Evolutionary conservation across 2,888 invertebrate genomes (phyloP).

Genomic region (Nipponacmea schrenckii): DNA sequence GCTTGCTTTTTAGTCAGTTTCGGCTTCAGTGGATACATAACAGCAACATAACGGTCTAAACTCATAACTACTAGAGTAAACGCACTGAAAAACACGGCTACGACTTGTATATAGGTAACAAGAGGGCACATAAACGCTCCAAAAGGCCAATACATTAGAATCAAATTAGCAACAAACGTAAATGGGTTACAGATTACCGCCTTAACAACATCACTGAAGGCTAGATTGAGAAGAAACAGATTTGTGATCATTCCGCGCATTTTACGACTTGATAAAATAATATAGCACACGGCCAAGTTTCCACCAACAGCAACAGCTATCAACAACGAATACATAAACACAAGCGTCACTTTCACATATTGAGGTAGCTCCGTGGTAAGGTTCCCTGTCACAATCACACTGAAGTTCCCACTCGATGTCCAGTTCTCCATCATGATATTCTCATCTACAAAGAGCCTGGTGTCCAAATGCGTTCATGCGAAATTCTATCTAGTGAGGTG

Average conservation of each 20-base stretch:
- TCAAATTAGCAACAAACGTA: constrained; percentile 79
- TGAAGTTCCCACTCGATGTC: neutral
- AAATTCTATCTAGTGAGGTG: no score
- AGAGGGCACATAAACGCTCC: constrained; percentile 83
- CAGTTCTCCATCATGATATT: neutral
- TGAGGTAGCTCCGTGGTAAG: constrained; percentile 17
- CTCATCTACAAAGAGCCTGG: neutral
- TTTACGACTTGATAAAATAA: constrained; percentile 83
- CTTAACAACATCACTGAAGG: constrained; percentile 68
- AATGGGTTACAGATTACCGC: constrained; percentile 69
- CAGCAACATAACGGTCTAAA: constrained; percentile 90
- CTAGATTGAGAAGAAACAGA: constrained; percentile 70
- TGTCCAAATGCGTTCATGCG: no score
- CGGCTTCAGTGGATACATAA: constrained; percentile 87
- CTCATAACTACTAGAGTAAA: constrained; percentile 92
- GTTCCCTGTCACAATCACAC: neutral
- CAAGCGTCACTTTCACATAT: constrained; percentile 61
- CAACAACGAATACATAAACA: constrained; percentile 68
- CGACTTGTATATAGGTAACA: constrained; percentile 81
- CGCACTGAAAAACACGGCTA: constrained; percentile 78
- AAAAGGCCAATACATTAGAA: constrained; percentile 89
- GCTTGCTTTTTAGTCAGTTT: constrained; percentile 81
- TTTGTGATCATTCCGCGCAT: constrained; percentile 90
- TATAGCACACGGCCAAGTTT: constrained; percentile 80
- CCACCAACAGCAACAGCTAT: constrained; percentile 69